phyloP scores from a whole-genome alignment of 2,888 invertebrate species.

The Melinaea menophilus region DNA sequence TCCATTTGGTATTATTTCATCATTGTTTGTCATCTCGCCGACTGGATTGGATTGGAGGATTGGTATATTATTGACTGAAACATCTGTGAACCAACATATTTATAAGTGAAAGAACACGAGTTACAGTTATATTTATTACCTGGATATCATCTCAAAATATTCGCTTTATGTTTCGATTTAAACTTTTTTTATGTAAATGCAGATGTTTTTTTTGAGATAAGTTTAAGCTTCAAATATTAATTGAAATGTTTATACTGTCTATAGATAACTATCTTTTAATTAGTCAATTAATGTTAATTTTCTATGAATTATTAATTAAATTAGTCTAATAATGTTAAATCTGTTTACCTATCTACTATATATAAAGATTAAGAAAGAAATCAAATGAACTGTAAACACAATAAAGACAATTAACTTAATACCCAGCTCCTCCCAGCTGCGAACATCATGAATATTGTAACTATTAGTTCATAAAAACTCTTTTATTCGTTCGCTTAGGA shows the following conservation, averaged over 20 bases:
- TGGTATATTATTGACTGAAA: slow-evolving; percentile 36
- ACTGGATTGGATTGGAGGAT: slow-evolving; percentile 31
- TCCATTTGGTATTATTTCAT: slow-evolving; percentile 30
- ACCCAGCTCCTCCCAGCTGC: slow-evolving; percentile 17
- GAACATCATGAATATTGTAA: slow-evolving; percentile 32
- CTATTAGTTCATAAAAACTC: slow-evolving; percentile 33
- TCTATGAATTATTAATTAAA: no score
- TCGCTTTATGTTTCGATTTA: background rate
- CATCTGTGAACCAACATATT: slow-evolving; percentile 22
- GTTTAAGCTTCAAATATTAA: no score
- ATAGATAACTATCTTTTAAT: no score
- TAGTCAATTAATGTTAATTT: no score
- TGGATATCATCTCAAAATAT: background rate
- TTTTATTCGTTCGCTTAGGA: slow-evolving; percentile 30
- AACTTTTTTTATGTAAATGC: no score
- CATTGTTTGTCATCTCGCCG: slow-evolving; percentile 38
- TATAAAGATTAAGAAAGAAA: background rate
- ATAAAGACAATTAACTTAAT: slow-evolving; percentile 11
- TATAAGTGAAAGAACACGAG: slow-evolving; percentile 13
- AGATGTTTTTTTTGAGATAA: no score
- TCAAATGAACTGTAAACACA: background rate
- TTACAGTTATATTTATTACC: slow-evolving; percentile 1
- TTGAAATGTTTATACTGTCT: no score
- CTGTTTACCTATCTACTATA: no score
- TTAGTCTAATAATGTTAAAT: no score